Percentiles rank a stretch among this genome's conserved stretches.
phyloP scores from a whole-genome alignment of 1,140 invertebrate genomes.

The Neodiprion pinetum region DNA sequence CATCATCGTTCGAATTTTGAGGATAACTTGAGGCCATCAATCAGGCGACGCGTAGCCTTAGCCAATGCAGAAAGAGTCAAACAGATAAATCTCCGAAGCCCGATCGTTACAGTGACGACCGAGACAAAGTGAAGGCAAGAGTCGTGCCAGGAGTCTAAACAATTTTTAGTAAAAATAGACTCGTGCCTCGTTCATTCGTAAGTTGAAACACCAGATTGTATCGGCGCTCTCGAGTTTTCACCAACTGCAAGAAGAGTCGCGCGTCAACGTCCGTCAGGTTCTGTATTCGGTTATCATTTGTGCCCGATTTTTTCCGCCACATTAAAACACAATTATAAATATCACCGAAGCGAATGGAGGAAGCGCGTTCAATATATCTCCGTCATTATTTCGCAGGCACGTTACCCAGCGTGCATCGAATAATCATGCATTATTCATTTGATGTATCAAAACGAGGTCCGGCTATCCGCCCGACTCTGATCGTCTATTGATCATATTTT shows the following conservation, averaged over 20 bases:
- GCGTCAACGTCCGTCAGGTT: neutral
- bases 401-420: neutral
- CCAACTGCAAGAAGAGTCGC: too few species aligned
- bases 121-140: slow-evolving; percentile 1
- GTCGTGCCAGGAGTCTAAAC: slow-evolving; percentile 13
- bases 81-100: neutral
- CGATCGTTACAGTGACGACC: slow-evolving; percentile 4
- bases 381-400: neutral
- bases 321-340: neutral
- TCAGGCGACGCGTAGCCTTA: neutral
- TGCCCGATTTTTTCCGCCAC: neutral
- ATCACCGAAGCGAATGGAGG: neutral
- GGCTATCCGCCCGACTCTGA: neutral
- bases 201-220: neutral
- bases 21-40: neutral
- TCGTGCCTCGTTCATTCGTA: neutral
- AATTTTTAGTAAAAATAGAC: slow-evolving; percentile 16
- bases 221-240: neutral
- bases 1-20: too few species aligned
- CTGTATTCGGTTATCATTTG: neutral
- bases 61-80: neutral
- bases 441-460: neutral
- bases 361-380: neutral
- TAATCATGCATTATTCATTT: neutral
- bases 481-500: slow-evolving; percentile 3